Percentiles rank a stretch among this genome's conserved stretches.
These are phyloP conservation scores for Caenorhabditis brenneri DNA, from an alignment of 1,140 invertebrate species.

Conservation along the genomic window DNA sequence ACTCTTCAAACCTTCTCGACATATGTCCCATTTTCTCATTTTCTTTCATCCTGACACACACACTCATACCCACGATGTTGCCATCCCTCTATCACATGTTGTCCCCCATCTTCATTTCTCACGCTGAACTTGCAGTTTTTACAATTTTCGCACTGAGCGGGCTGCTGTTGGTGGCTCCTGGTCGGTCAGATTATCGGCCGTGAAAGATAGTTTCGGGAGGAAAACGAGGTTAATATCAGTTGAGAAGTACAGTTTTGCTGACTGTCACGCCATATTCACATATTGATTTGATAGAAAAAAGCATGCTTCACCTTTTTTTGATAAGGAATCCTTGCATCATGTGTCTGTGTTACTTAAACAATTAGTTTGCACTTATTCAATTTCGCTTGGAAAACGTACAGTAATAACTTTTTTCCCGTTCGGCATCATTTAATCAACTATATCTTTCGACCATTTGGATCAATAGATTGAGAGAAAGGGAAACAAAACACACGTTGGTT, in stretches of 20 bases:
- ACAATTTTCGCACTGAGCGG: neutral
- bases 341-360: neutral
- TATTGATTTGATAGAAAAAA: conserved; percentile 12
- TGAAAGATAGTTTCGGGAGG: neutral
- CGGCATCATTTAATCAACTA: neutral
- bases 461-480: conserved; percentile 4
- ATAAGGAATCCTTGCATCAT: neutral
- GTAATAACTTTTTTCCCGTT: neutral
- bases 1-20: neutral
- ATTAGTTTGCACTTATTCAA: too few species aligned
- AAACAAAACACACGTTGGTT: conserved; percentile 38
- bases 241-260: neutral
- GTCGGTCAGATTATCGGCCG: neutral
- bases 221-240: neutral
- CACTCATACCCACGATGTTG: neutral
- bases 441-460: conserved; percentile 2
- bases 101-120: neutral
- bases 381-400: neutral
- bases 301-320: neutral
- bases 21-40: neutral
- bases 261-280: conserved; percentile 10
- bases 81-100: conserved; percentile 26
- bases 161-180: neutral
- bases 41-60: neutral
- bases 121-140: neutral